Conservation (phyloP, 2,888 invertebrate species). For the Athripsodes cinereus region DNA sequence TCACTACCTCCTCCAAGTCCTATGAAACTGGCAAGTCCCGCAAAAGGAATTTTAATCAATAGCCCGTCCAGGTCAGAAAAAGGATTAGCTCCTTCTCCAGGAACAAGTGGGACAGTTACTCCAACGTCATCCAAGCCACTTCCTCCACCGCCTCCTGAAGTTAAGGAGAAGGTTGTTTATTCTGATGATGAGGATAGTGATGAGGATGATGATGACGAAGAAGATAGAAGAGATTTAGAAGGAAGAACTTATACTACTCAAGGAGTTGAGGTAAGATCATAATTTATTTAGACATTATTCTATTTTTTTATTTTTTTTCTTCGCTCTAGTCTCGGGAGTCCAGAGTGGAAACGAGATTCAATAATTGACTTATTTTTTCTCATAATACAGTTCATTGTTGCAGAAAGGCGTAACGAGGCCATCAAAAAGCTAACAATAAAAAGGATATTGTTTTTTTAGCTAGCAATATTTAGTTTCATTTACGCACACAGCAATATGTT, state of each 20-base stretch:
- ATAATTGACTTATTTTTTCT: too few relatives aligned
- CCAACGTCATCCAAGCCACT: slow-evolving; percentile 13
- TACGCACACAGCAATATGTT: too few relatives aligned
- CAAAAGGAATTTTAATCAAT: neutral
- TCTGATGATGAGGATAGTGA: slow-evolving; percentile 55
- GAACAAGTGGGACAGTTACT: neutral
- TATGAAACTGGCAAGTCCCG: neutral
- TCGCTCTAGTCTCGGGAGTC: too few relatives aligned
- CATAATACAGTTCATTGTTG: too few relatives aligned
- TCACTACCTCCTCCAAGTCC: slow-evolving; percentile 1
- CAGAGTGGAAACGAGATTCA: too few relatives aligned
- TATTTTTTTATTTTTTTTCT: too few relatives aligned
- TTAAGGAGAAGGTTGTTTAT: slow-evolving; percentile 41
- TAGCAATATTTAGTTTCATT: too few relatives aligned
- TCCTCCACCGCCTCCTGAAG: slow-evolving; percentile 12
- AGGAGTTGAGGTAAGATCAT: slow-evolving; percentile 61
- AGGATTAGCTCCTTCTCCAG: neutral
- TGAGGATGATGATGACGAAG: slow-evolving; percentile 58
- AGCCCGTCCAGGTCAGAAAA: neutral
- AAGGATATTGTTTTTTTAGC: too few relatives aligned
- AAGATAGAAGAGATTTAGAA: slow-evolving; percentile 70
- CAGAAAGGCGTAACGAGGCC: too few relatives aligned
- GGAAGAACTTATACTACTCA: slow-evolving; percentile 73
- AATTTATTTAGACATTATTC: neutral
- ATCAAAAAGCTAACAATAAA: too few relatives aligned